A percentile compares a stretch with the other conserved stretches of the same genome.
Evolutionary conservation across 2,797 vertebrate species (phyloP).

Genomic region (Paramormyrops hopkinsi): DNA sequence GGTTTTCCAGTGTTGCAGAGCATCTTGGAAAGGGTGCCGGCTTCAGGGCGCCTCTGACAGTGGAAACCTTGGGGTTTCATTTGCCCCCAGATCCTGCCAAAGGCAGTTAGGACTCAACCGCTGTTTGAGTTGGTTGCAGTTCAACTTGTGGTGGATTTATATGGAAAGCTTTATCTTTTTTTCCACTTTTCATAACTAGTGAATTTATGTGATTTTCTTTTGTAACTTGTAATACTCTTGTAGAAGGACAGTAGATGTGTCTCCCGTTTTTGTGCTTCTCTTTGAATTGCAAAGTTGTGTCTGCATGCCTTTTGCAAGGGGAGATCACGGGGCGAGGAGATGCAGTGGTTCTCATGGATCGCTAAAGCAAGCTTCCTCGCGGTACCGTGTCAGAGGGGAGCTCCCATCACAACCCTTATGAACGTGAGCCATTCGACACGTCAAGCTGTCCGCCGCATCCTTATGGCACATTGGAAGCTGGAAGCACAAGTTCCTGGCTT

Average conservation of each 20-base stretch:
- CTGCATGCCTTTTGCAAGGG: background rate
- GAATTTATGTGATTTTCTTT: conserved; percentile 40
- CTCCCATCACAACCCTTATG: background rate
- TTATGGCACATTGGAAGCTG: background rate
- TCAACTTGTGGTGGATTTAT: conserved; percentile 56
- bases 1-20: conserved; percentile 8
- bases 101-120: conserved; percentile 50
- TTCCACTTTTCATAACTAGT: conserved; percentile 30
- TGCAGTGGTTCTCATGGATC: background rate
- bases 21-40: background rate
- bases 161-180: conserved; percentile 52
- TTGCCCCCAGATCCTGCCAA: conserved; percentile 33
- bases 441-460: background rate
- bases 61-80: background rate
- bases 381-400: background rate
- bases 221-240: background rate
- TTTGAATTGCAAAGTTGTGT: conserved; percentile 3
- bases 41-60: background rate
- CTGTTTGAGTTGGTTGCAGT: conserved; percentile 63
- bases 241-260: background rate
- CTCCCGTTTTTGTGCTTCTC: background rate
- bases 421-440: background rate
- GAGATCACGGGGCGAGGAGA: background rate
- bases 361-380: background rate
- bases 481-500: background rate